phyloP scores from a whole-genome alignment of 2,888 invertebrate species.

The Thalpophila matura region DNA sequence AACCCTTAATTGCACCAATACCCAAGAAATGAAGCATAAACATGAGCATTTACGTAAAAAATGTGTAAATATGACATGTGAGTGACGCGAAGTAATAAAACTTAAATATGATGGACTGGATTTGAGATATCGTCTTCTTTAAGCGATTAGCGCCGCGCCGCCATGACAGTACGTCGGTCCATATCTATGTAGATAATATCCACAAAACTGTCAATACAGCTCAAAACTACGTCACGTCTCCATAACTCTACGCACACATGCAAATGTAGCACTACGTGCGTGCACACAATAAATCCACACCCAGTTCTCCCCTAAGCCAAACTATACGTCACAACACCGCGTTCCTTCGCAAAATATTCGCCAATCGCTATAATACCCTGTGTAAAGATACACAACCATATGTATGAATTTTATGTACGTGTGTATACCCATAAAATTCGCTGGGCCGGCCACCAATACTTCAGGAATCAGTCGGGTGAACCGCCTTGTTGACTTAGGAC shows the following conservation, averaged over 20 bases:
- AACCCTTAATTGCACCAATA: too few species aligned
- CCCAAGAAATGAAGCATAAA: too few species aligned
- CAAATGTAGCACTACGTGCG: conserved; percentile 11
- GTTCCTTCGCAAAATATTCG: conserved; percentile 34
- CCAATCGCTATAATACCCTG: conserved; percentile 30
- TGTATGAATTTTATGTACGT: background rate
- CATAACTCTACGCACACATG: background rate
- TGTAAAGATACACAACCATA: conserved; percentile 32
- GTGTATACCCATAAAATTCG: conserved; percentile 40
- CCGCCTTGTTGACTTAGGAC: conserved; percentile 59
- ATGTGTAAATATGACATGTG: too few species aligned
- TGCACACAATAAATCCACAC: conserved; percentile 7
- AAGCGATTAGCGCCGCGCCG: too few species aligned
- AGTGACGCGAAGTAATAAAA: too few species aligned
- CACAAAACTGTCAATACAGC: too few species aligned
- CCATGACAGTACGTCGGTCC: too few species aligned
- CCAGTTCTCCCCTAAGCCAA: conserved; percentile 3
- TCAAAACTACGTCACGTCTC: background rate
- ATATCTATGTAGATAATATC: too few species aligned
- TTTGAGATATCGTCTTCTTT: too few species aligned
- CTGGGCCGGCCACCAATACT: conserved; percentile 26
- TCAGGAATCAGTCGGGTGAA: conserved; percentile 41
- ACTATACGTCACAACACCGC: conserved; percentile 16
- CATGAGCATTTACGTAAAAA: too few species aligned
- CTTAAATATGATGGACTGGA: too few species aligned